Evolutionary conservation across 2,797 vertebrate genomes (phyloP), one percentile per base, ranked within the genome.

Genomic region (Chelonia mydas): DNA sequence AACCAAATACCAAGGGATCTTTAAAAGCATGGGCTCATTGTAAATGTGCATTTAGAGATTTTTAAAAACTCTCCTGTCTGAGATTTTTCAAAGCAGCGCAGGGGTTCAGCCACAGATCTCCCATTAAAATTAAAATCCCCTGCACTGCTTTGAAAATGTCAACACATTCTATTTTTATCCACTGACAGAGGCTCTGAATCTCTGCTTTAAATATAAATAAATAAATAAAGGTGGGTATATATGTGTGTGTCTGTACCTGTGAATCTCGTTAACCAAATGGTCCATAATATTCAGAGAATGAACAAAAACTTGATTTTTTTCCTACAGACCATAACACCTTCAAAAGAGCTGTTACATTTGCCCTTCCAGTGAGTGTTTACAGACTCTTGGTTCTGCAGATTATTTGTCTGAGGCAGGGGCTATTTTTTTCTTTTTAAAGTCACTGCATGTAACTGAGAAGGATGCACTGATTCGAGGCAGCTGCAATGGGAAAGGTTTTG

Each of bases 161-260:
- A 5, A 27, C 54, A 72, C 0, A 0, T 5, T 0, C 55, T n/a
- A 78, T 72, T 8, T 90, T 12, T 5, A 21, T 2, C 0, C 49
- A 27, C 3, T 3, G 37, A 1, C 61, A 11, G 45, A 47, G 47
- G 84, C n/a, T 23, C 3, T 3, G 61, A 5, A 5, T 2, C 23
- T 21, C n/a, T 68, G 65, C n/a, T 68, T 68, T 68, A 9, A 17
- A 68, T n/a, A 65, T 17, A n/a, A 65, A 65, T 3, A 33, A 72
- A 33, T 8, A 61, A 72, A 72, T 41, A 41, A 41, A 72, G 23
- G 19, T 37, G 68, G 19, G 37, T 72, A 37, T 68, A 37, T 8
- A 17, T n/a, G 33, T 68, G 12, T 2, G 37, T 11, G 50, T 12
- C 6, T 2, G 5, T 3, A 15, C 28, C 53, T 50, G 19, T 54